Evolutionary conservation across 2,113 vertebrate genomes (phyloP), one percentile per base, ranked within the genome.

Genomic region (Notothenia coriiceps): DNA sequence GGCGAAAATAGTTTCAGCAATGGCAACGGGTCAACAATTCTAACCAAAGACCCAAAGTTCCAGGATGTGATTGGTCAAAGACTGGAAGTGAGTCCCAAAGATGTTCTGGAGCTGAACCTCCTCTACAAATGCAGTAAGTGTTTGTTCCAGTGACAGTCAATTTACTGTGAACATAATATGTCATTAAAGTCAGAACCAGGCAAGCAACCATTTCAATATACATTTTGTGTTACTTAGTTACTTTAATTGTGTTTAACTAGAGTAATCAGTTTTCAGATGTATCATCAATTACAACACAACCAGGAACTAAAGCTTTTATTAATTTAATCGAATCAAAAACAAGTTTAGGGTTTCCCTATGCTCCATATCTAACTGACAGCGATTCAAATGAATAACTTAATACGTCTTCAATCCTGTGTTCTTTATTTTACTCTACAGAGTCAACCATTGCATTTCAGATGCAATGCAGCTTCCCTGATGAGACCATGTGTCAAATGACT

Each of bases 41-140:
- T 96, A 25, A 97, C 97, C 20, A 96, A 89, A 43, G 77, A 81
- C 43, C 80, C 94, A 0, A 86, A 91, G 1, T 98, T 96, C 74
- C 92, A 92, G 67, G 79, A 96, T 51, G 87, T 97, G 46, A 97
- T 97, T 63, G 97, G 97, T 11, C 97, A 98, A 75, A 50, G 94
- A 1, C 90, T 95, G 89, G 97, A 96, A 74, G 94, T 98, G 93
- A 98, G 97, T 35, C 92, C 95, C 51, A 93, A 80, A 4, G 97
- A 98, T 71, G 88, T 96, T 22, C 49, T 77, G 79, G 96, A 97
- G 59, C 70, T 91, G 29, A 90, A 91, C 56, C 65, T 43, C 4
- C 90, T 64, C 1, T 97, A 98, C 89, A 95, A 95, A 40, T 98
- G 97, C 88, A 90, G 97, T 98, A 93, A 89, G 97, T 94, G 2